Base-by-base conservation (phyloP, 2,888 invertebrate genomes). In the Pteria penguin region DNA sequence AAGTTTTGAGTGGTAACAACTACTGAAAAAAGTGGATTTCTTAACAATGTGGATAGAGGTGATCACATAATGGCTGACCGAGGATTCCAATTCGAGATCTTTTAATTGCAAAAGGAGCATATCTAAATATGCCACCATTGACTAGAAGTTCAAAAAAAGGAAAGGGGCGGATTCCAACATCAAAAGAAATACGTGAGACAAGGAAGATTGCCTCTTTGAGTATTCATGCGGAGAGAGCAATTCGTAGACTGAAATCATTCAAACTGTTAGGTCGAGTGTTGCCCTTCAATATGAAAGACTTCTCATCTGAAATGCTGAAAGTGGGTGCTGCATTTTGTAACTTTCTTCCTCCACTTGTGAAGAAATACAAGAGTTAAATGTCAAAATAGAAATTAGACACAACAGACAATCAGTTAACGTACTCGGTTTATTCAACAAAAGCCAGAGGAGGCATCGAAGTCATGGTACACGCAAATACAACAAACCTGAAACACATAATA, bases 81-180 rank as follows among this genome's bases (percentile, higher is more conserved):
- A 18, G 67, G 67, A 18, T 65, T 54, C 32, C 67, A 29, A 67
- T 67, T 18, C 14, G 52, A 29, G 67, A 67, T 29, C 55, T 54
- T 54, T 55, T 67, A 67, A 67, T 55, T 52, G 18, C 32, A 18
- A 67, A 67, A 27, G 67, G 67, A 54, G 67, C 67, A 54, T 67
- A 67, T 52, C 54, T 27, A 27, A 68, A 68, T 29, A 55, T 68
- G 55, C 68, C 57, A 22, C 57, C 68, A 22, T 68, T 68, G 31
- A 68, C 68, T 22, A n/a, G n/a, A n/a, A 54, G n/a, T 4, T 2
- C 22, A 27, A 29, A 18, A n/a, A n/a, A n/a, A n/a, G n/a, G n/a
- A n/a, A n/a, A n/a, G n/a, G 63, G 63, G 24, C 32, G 63, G 26
- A 36, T 36, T 32, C 63, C 36, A 18, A 66, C 66, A 54, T 66